Base-by-base conservation (phyloP, 2,113 vertebrate species). In the Indri indri region DNA sequence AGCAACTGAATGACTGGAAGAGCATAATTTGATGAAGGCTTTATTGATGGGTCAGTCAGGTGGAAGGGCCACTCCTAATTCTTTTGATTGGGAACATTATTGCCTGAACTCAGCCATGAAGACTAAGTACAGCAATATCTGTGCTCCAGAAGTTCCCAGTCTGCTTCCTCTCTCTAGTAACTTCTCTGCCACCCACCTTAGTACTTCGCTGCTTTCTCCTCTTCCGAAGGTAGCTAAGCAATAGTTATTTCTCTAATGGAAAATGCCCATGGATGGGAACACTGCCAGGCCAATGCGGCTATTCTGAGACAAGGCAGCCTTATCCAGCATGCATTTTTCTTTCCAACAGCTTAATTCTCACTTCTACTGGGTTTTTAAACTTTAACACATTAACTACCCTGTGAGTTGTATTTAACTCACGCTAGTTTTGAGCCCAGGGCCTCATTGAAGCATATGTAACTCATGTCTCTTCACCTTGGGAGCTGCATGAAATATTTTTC, bases 1-100 rank as follows among this genome's bases (percentile, higher is more conserved):
- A 97, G 96, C 71, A 95, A 42, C 90, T 97, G 88, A 92, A 95
- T 94, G 85, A 82, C 88, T 98, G 97, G 90, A 97, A 92, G 73
- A 94, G 81, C 71, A 88, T 94, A 94, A 95, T 96, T 98, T 94
- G 91, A 96, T 96, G 97, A 96, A 97, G 89, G 86, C 71, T 96
- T 97, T 96, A 92, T 92, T 95, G 90, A 96, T 96, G 96, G 97
- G 90, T 97, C 79, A 96, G 90, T 96, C 50, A 86, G 82, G 61
- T 95, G 52, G 82, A 98, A 90, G 73, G 94, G 91, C 89, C 89
- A 89, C 70, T 97, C 94, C 94, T 96, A 95, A 79, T 92, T 97
- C 91, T 76, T 92, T 79, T 89, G 88, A 96, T 81, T 97, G 12
- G 9, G 52, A 90, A 66, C 45, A 45, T 57, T 92, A 14, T 65